Evolutionary conservation across 2,113 vertebrate species (phyloP), one percentile per base, ranked within the genome.

Genomic region (Circaetus cinerascens): DNA sequence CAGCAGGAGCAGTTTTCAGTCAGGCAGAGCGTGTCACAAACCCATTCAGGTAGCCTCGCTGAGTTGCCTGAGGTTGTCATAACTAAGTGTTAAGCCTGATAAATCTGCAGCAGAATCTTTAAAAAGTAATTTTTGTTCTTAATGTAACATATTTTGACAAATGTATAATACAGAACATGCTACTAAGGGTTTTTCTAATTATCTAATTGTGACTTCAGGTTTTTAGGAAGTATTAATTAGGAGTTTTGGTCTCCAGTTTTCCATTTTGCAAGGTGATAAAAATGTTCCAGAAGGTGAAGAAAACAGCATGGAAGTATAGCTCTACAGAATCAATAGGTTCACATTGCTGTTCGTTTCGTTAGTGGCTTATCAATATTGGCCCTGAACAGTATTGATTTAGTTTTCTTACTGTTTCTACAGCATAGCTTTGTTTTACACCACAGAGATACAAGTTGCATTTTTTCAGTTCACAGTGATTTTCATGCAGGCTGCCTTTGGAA

Each of bases 331-430:
- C 88, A 57, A 60, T 87, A 87, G 25, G 36, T 59, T 95, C 80
- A 40, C 5, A 7, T 26, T 74, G 66, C 91, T 91, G 82, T 57
- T 88, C 3, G 0, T 90, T 93, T 90, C 72, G 88, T 95, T 93
- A 92, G 92, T 77, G 40, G 40, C 76, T 95, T 78, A 82, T 82
- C 76, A 56, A 2, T 86, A 92, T 78, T 89, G 79, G 72, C 64
- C 51, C 68, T 68, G 91, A 95, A 67, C 43, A 78, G 21, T 84
- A 95, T 92, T 81, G 92, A 95, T 95, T 62, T 50, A 23, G 23
- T 80, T 78, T 95, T 87, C 45, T 83, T 64, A 19, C 41, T 71
- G 30, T 86, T 5, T 3, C 45, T 95, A 14, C 79, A 86, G 62
- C 60, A 32, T 55, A 86, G 72, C 51, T 95, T 92, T 95, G 67